phyloP scores from a whole-genome alignment of 1,140 invertebrate genomes.

The Hylyphantes graminicola region DNA sequence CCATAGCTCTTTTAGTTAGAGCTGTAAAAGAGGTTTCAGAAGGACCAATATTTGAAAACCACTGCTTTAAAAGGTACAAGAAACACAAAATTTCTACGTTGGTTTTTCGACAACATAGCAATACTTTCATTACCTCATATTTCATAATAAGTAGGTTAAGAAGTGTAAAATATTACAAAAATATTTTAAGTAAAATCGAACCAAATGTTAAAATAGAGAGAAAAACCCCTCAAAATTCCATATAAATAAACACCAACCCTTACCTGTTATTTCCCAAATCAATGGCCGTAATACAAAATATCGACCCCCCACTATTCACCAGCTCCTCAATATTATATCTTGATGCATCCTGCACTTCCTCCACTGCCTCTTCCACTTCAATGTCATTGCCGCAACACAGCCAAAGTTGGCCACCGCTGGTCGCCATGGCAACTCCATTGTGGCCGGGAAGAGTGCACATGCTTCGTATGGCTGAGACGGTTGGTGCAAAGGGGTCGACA shows the following conservation, averaged over 20 bases:
- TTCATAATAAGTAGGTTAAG: too few relatives aligned
- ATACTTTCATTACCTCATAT: too few relatives aligned
- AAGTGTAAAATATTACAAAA: too few relatives aligned
- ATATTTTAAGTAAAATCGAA: neutral
- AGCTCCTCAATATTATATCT: conserved; percentile 76
- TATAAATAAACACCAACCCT: neutral
- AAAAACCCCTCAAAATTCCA: neutral
- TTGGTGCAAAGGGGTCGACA: conserved; percentile 70
- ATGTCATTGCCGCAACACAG: conserved; percentile 71
- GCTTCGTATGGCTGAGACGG: conserved; percentile 73
- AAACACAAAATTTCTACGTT: too few relatives aligned
- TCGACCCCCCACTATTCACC: conserved; percentile 67
- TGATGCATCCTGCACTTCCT: conserved; percentile 5
- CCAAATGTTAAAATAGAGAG: neutral
- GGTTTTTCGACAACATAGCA: too few relatives aligned
- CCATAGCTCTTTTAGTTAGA: too few relatives aligned
- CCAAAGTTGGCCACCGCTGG: conserved; percentile 81
- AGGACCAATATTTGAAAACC: too few relatives aligned
- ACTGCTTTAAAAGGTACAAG: too few relatives aligned
- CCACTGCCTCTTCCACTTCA: conserved; percentile 22
- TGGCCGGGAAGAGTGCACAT: conserved; percentile 76
- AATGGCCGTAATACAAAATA: conserved; percentile 73
- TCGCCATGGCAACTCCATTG: conserved; percentile 78
- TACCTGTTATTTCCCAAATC: conserved; percentile 58
- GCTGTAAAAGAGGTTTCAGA: too few relatives aligned